A percentile compares a stretch with the other conserved stretches of the same genome.
Evolutionary conservation across 1,140 invertebrate species (phyloP).

Genomic region (Pogonomyrmex californicus): DNA sequence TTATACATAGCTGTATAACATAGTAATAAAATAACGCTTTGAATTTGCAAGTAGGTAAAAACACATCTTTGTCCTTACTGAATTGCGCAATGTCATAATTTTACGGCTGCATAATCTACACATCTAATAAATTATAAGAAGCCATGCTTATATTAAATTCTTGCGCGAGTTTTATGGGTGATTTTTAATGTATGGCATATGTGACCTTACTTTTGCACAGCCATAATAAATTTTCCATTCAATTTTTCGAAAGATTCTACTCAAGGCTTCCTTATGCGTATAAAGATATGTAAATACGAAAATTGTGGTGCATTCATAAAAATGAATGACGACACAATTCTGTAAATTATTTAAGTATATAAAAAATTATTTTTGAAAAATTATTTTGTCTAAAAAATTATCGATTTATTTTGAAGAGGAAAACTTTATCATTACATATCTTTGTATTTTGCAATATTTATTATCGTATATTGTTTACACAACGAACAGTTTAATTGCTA

Average conservation of each 20-base stretch:
- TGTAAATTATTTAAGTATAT: background rate
- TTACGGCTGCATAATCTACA: conserved; percentile 9
- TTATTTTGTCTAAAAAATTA: background rate
- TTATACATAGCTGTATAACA: background rate
- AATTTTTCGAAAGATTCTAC: conserved; percentile 5
- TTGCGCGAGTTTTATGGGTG: background rate
- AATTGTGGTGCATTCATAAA: background rate
- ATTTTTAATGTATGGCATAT: background rate
- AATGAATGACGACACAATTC: background rate
- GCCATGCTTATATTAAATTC: conserved; percentile 45
- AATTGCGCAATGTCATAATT: background rate
- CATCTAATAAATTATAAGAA: conserved; percentile 32
- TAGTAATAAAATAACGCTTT: background rate
- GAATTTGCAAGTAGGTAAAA: background rate
- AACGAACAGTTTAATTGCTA: background rate
- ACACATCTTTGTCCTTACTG: background rate
- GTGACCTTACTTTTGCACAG: conserved; percentile 17
- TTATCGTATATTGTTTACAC: background rate
- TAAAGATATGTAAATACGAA: conserved; percentile 24
- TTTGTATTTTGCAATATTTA: background rate
- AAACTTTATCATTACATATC: background rate
- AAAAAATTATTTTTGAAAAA: background rate
- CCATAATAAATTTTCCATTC: conserved; percentile 37
- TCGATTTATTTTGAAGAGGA: background rate
- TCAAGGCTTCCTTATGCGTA: background rate